These are phyloP conservation scores for Papilio protenor DNA, from an alignment of 2,888 invertebrate species.

Conservation along the genomic window DNA sequence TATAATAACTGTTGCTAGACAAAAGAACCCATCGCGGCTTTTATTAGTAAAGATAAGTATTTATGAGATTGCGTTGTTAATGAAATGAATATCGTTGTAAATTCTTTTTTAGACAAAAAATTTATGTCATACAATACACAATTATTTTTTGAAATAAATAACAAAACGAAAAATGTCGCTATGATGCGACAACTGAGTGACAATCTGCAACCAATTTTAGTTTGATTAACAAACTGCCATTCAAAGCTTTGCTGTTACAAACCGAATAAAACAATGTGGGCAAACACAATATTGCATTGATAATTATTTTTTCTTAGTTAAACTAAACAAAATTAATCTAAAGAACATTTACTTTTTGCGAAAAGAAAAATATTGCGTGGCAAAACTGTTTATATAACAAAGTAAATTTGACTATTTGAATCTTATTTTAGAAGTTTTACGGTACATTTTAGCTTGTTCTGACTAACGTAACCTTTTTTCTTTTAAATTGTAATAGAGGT, in stretches of 20 bases:
- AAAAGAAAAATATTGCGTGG: conserved; percentile 15
- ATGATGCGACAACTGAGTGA: neutral
- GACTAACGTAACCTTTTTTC: conserved; percentile 18
- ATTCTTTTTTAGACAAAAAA: too few relatives aligned
- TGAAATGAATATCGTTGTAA: too few relatives aligned
- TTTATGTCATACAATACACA: too few relatives aligned
- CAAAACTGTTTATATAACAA: conserved; percentile 3
- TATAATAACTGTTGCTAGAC: too few relatives aligned
- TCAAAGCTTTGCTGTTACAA: neutral
- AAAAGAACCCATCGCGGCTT: too few relatives aligned
- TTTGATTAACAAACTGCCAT: neutral
- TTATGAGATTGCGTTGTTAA: too few relatives aligned
- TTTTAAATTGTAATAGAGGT: conserved; percentile 36
- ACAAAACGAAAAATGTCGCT: neutral
- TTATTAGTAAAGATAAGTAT: too few relatives aligned
- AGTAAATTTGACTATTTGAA: neutral
- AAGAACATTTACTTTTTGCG: conserved; percentile 8
- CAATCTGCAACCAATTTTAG: neutral
- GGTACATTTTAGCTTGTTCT: neutral
- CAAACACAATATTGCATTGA: neutral
- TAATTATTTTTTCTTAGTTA: neutral
- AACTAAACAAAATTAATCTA: neutral
- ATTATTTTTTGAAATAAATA: neutral
- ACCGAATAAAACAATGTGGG: neutral
- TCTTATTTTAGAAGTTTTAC: neutral